Evolutionary conservation across 1,140 invertebrate species (phyloP).

Genomic region (Brachionus manjavacas): DNA sequence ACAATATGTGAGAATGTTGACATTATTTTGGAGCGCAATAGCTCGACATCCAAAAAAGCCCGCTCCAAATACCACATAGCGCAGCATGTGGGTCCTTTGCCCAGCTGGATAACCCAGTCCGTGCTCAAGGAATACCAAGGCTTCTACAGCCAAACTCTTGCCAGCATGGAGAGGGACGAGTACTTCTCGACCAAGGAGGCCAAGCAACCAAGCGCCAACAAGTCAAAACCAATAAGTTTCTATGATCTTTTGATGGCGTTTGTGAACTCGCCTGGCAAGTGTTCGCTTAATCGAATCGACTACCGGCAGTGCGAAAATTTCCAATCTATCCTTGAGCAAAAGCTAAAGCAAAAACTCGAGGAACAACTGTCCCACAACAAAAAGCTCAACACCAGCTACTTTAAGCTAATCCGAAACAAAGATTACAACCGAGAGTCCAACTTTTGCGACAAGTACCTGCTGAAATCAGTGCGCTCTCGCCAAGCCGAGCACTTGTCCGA

Average conservation of each 20-base stretch:
- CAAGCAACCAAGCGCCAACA: neutral
- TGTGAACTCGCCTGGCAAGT: neutral
- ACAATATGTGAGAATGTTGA: neutral
- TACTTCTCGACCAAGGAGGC: neutral
- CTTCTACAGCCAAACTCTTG: neutral
- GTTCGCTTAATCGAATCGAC: neutral
- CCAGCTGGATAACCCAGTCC: neutral
- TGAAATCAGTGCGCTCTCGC: neutral
- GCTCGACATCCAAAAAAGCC: neutral
- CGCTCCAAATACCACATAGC: neutral
- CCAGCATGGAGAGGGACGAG: neutral
- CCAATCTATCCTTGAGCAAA: neutral
- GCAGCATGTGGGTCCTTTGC: neutral
- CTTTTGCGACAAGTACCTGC: neutral
- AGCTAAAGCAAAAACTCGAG: neutral
- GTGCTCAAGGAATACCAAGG: neutral
- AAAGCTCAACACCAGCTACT: neutral
- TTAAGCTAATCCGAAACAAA: neutral
- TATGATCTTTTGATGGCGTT: slow-evolving; percentile 31
- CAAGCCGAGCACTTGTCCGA: neutral
- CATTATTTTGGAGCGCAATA: neutral
- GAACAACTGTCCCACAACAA: neutral
- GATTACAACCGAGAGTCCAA: neutral
- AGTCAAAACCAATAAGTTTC: neutral
- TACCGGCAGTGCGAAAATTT: slow-evolving; percentile 12